A percentile compares a stretch with the other conserved stretches of the same genome.
Evolutionary conservation across 64 coral and sea anemone species (phyloP).

Genomic region (Stylophora pistillata): DNA sequence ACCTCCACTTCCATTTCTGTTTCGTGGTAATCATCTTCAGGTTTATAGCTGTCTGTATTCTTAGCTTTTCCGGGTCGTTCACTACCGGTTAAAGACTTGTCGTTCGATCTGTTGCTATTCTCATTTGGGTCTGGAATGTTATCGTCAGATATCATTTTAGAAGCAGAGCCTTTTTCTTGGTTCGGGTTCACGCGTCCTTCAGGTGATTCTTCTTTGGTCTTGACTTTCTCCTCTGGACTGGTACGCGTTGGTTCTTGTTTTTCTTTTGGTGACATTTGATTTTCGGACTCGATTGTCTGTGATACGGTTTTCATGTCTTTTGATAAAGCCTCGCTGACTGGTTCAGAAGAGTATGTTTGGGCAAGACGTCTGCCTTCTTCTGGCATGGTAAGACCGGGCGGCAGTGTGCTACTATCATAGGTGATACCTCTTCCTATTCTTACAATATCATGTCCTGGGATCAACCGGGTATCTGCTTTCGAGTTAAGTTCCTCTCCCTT

Average conservation of each 20-base stretch:
- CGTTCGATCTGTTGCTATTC: too few relatives aligned
- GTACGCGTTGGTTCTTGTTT: too few relatives aligned
- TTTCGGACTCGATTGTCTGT: too few relatives aligned
- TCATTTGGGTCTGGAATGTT: too few relatives aligned
- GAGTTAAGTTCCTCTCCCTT: background rate
- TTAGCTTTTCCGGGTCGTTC: background rate
- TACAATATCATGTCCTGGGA: background rate
- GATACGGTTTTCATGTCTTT: background rate
- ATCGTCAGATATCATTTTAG: too few relatives aligned
- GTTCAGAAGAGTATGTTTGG: background rate
- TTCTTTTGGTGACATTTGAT: too few relatives aligned
- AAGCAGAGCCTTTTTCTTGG: too few relatives aligned
- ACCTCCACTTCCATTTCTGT: background rate
- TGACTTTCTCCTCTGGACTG: too few relatives aligned
- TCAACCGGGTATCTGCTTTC: background rate
- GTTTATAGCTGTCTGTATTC: background rate
- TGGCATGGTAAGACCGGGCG: slow-evolving; percentile 11
- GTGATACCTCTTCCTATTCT: background rate
- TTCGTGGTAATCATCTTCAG: background rate
- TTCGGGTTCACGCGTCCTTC: too few relatives aligned
- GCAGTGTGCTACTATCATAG: background rate
- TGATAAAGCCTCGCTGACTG: background rate
- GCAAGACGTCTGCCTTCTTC: background rate
- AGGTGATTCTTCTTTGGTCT: too few relatives aligned
- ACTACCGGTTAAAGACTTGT: too few relatives aligned